Conservation (phyloP, 1,140 invertebrate species). For the Drosophila pandora region DNA sequence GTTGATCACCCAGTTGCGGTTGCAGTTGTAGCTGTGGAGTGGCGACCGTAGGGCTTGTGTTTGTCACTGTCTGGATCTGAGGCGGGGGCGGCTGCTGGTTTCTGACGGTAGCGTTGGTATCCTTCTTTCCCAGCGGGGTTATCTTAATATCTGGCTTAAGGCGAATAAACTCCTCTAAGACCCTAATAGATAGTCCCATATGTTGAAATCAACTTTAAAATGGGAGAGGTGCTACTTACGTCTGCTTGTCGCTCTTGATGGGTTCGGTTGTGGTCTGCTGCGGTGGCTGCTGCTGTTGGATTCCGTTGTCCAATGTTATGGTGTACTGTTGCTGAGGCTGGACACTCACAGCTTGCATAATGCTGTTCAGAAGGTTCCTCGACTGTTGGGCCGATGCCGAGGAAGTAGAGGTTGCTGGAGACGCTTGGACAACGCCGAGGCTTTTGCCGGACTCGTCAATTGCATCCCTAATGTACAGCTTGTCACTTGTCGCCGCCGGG, state of each 20-base stretch:
- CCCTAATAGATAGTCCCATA: constrained; percentile 25
- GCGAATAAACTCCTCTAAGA: constrained; percentile 84
- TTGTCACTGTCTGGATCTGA: constrained; percentile 25
- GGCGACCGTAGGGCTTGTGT: not conserved
- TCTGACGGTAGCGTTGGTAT: constrained; percentile 16
- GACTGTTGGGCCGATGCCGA: constrained; percentile 27
- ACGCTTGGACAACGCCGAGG: constrained; percentile 54
- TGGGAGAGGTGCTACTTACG: constrained; percentile 16
- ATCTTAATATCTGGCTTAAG: constrained; percentile 84
- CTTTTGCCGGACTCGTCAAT: constrained; percentile 67
- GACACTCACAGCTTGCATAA: constrained; percentile 80
- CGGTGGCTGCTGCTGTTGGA: constrained; percentile 72
- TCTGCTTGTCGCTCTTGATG: constrained; percentile 65
- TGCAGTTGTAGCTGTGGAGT: constrained; percentile 54
- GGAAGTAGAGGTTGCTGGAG: not conserved
- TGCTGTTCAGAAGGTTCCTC: constrained; percentile 72
- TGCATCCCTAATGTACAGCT: constrained; percentile 86
- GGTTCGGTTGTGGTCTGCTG: constrained; percentile 46
- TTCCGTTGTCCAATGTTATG: constrained; percentile 85
- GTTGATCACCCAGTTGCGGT: constrained; percentile 53
- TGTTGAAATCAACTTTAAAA: not conserved
- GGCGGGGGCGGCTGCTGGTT: constrained; percentile 31
- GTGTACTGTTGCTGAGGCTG: constrained; percentile 78
- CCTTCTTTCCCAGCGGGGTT: constrained; percentile 75
- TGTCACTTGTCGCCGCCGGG: constrained; percentile 87